Base-by-base conservation (phyloP, 1,140 invertebrate genomes). In the Zelostemma sp. region DNA sequence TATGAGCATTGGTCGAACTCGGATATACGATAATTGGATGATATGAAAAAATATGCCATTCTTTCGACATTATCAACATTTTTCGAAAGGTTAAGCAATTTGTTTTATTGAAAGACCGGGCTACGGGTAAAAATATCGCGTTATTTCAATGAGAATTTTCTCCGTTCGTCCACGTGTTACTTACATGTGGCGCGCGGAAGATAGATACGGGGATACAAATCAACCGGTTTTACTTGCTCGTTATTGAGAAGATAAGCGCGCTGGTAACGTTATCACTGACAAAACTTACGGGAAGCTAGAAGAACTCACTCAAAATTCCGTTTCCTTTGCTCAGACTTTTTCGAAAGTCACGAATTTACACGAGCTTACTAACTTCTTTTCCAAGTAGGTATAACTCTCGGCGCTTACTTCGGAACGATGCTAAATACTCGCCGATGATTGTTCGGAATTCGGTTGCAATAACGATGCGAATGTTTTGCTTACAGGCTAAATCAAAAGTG, bases 401-500 rank as follows among this genome's bases (percentile, higher is more conserved):
- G 14, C 3, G 14, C 14, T 40, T 40, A 28, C 8, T 8, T 28
- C 3, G 8, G 25, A 28, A 28, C 3, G 8, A 28, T 4, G 3
- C 25, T 35, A 9, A n/a, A 35, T 35, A 35, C 5, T 35, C 11
- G 33, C 3, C 5, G 33, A n/a, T 11, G 25, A 35, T 25, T 25
- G 21, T 25, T 4, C 3, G 33, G 11, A n/a, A 35, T 9, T n/a
- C 1, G 2, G n/a, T 35, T 25, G 3, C 8, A 8, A n/a, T 35
- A n/a, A 35, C 11, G 33, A 35, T 6, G 11, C 3, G 11, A 35
- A 35, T 35, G 6, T 38, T 58, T 61, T 68, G 58, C 19, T 90
- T 88, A 28, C 86, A 95, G 92, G 89, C 91, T 69, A 95, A 95
- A 87, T 91, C 91, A 64, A 90, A 91, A 86, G 92, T 93, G 58